Evolutionary conservation across 2,113 vertebrate species (phyloP).

Genomic region (Otis tarda): DNA sequence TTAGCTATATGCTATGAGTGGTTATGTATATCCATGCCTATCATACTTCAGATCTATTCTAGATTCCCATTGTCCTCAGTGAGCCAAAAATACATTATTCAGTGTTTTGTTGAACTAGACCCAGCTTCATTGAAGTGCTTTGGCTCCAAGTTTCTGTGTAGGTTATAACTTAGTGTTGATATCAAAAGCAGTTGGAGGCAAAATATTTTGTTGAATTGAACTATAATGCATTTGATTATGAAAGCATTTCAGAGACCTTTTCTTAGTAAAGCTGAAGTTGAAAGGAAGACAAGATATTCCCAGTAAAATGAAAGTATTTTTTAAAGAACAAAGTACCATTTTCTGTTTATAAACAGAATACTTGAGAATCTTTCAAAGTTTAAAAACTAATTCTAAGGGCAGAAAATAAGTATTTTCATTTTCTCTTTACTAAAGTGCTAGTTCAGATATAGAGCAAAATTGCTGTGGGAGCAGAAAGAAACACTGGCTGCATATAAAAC

Average conservation of each 20-base stretch:
- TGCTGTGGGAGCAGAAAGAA: conserved; percentile 6
- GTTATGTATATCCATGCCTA: not conserved
- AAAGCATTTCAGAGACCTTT: not conserved
- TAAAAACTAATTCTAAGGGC: not conserved
- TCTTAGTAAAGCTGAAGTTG: not conserved
- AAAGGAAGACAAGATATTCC: not conserved
- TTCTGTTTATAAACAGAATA: not conserved
- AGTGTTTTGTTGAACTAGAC: not conserved
- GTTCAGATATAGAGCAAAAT: not conserved
- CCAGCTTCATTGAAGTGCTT: not conserved
- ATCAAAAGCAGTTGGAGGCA: not conserved
- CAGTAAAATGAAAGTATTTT: not conserved
- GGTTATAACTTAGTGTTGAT: not conserved
- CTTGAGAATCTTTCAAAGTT: not conserved
- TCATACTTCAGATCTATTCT: not conserved
- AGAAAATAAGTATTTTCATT: not conserved
- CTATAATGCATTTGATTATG: not conserved
- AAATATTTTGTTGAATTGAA: not conserved
- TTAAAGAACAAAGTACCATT: not conserved
- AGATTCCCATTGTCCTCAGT: not conserved
- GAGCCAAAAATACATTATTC: not conserved
- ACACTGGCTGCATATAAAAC: not conserved
- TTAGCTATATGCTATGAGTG: not conserved
- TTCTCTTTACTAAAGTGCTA: not conserved
- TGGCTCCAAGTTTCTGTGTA: not conserved